Evolutionary conservation across 2,113 vertebrate species (phyloP), one percentile per base, ranked within the genome.

Genomic region (Antennarius striatus): DNA sequence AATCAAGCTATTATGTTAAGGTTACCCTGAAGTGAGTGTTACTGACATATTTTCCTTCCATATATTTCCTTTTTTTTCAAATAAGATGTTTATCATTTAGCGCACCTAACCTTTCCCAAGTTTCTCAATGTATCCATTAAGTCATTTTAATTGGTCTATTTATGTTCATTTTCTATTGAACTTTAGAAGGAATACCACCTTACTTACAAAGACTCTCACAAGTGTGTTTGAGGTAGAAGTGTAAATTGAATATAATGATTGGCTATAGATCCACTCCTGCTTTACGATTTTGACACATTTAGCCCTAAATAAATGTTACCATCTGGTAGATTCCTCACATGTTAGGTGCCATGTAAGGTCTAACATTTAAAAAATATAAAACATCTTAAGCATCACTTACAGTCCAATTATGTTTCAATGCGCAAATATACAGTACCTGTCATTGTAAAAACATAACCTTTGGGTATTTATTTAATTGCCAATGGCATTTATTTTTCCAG

Each of bases 221-320:
- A 75, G 70, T 68, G 22, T 69, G 64, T 71, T 65, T 79, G 75
- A 80, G 83, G 85, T 83, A 88, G 83, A 90, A 82, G 76, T 86
- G 83, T 85, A 83, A 81, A 80, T 80, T 79, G 81, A 69, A 75
- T 57, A 67, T 77, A 76, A 79, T 88, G 63, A 71, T 40, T 63
- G 73, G 39, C 75, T 63, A 50, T 63, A 71, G 66, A 63, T 80
- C 63, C 32, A 73, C 81, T 73, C 77, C 74, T 76, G 64, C 73
- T 56, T 48, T 57, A 79, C 40, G 68, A 78, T 77, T 81, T 57
- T 80, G 81, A 86, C 83, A 82, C 74, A 74, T 71, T 87, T 66
- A 30, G 63, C 13, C 63, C 68, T 79, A 62, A 83, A 77, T 87
- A 84, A 89, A 73, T 47, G 78, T 28, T 79, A 58, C 65, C 83